A percentile compares a stretch with the other conserved stretches of the same genome.
Conservation (phyloP, 2,888 invertebrate genomes). For the Drosophila infuscata region DNA sequence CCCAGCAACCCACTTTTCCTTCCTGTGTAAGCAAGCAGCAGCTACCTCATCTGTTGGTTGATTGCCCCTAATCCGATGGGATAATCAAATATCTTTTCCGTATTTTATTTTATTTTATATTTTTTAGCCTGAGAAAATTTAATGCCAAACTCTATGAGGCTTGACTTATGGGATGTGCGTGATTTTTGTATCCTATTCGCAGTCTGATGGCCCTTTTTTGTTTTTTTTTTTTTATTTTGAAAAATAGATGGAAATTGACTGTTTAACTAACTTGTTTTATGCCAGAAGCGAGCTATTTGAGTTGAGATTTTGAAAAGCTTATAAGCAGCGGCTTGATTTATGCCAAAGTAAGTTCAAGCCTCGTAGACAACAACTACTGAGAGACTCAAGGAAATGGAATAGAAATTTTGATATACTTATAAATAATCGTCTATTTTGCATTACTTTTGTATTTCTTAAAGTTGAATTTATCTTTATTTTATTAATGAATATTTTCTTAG, state of each 20-base stretch:
- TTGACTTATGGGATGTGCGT: conserved; percentile 47
- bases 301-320: conserved; percentile 1
- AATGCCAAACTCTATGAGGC: conserved; percentile 58
- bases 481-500: background rate
- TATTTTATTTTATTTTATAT: conserved; percentile 15
- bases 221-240: background rate
- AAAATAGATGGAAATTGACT: conserved; percentile 7
- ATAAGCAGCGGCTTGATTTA: background rate
- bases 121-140: conserved; percentile 19
- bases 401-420: no score
- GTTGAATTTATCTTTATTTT: background rate
- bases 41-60: conserved; percentile 45
- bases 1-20: background rate
- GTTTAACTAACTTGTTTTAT: conserved; percentile 4
- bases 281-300: background rate
- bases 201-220: conserved; percentile 8
- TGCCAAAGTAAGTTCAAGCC: background rate
- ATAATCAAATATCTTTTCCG: conserved; percentile 59
- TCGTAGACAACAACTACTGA: background rate
- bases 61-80: conserved; percentile 54
- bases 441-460: background rate
- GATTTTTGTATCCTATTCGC: conserved; percentile 37
- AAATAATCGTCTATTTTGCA: background rate
- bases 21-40: background rate
- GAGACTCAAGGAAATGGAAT: no score